Conservation (phyloP, 53 echinoderm and acorn worm species). For the Luidia sarsii region DNA sequence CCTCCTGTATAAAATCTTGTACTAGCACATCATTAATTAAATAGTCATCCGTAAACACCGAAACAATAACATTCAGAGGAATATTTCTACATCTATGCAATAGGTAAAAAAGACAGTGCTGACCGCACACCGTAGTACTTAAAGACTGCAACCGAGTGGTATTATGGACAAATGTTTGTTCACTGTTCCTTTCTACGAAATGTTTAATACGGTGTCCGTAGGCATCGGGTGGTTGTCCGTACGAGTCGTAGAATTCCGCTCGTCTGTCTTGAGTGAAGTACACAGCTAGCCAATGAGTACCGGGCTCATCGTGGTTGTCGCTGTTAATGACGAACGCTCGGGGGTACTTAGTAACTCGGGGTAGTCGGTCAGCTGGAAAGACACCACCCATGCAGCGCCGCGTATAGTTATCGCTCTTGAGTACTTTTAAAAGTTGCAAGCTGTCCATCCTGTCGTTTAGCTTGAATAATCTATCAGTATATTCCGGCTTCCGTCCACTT, state of each 20-base stretch:
- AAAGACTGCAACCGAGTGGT: conserved; percentile 13
- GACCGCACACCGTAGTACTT: conserved; percentile 37
- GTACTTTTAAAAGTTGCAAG: conserved; percentile 1
- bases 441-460: conserved; percentile 20
- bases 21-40: background rate
- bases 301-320: background rate
- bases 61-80: background rate
- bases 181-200: conserved; percentile 22
- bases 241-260: conserved; percentile 53
- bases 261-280: conserved; percentile 1
- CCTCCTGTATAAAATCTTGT: background rate
- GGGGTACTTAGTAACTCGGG: background rate
- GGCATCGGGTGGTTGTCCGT: conserved; percentile 38
- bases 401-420: background rate
- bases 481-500: conserved; percentile 50
- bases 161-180: conserved; percentile 34
- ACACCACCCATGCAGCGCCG: conserved; percentile 9
- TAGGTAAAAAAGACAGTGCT: conserved; percentile 45
- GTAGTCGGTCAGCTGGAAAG: conserved; percentile 38
- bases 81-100: conserved; percentile 1
- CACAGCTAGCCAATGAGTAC: conserved; percentile 11
- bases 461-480: conserved; percentile 48
- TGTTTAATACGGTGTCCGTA: conserved; percentile 20
- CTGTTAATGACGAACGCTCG: conserved; percentile 8
- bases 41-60: background rate